Base-by-base conservation (phyloP, 2,888 invertebrate genomes). In the Drosophila yooni region DNA sequence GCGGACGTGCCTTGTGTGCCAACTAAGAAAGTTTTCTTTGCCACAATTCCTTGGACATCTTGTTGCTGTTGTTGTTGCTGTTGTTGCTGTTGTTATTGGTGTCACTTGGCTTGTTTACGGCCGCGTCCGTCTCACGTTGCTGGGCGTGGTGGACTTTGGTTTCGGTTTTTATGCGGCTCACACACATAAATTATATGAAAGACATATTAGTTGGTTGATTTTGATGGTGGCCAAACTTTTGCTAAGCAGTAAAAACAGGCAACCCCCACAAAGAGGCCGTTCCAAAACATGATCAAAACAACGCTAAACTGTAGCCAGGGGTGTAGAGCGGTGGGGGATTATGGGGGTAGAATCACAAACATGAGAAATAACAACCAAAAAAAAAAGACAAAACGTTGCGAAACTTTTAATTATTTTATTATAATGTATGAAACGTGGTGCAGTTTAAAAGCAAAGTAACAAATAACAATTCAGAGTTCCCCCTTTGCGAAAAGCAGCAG, bases 141-240 rank as follows among this genome's bases (percentile, higher is more conserved):
- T 40, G 46, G 67, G 73, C 60, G 29, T 57, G 54, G 63, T 66
- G 61, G 73, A 66, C 74, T 74, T 74, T 76, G 70, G 58, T 74
- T 74, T 62, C 70, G 70, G 68, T 74, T 79, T 80, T 80, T 73
- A 79, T 80, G 82, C 74, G 61, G 40, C 76, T 68, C 72, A 73
- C 82, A 70, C 73, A 76, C 82, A 81, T 81, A 81, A 79, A 81
- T 82, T 82, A 82, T 79, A 82, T 74, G 79, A 76, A 70, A 74
- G 81, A 76, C 81, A 81, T 86, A 81, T 83, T 83, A 86, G 83
- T 83, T 76, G 76, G 50, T 70, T 76, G 81, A 76, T 80, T 79
- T 80, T 79, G 74, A 80, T 80, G 80, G 80, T 80, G 70, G 65
- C 65, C 68, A 74, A 78, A 79, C 76, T 79, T 79, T 61, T 46